Conservation (phyloP, 2,888 invertebrate species). For the Drosophila histrio region DNA sequence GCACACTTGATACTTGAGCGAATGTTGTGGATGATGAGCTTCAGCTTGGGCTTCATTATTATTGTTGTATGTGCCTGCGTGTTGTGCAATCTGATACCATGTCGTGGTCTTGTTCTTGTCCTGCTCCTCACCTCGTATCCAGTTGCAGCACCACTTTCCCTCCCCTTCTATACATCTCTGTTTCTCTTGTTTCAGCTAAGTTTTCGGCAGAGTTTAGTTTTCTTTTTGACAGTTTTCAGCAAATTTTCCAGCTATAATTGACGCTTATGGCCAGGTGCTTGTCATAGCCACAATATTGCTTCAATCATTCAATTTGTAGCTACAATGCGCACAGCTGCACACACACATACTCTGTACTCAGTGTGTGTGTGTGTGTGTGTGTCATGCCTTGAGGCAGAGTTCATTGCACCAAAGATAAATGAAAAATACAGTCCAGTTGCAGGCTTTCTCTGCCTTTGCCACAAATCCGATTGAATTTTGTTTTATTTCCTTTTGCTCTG, state of each 20-base stretch:
- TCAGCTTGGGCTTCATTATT: slow-evolving; percentile 59
- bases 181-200: not conserved
- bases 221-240: slow-evolving; percentile 28
- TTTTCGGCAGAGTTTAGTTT: slow-evolving; percentile 10
- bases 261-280: slow-evolving; percentile 58
- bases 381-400: slow-evolving; percentile 47
- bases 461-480: slow-evolving; percentile 75
- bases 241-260: slow-evolving; percentile 44
- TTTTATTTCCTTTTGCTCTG: slow-evolving; percentile 60
- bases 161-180: not conserved
- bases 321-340: slow-evolving; percentile 24
- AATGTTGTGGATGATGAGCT: slow-evolving; percentile 59
- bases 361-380: slow-evolving; percentile 13
- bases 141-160: slow-evolving; percentile 52
- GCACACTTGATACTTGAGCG: slow-evolving; percentile 60
- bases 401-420: slow-evolving; percentile 62
- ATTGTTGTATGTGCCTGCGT: slow-evolving; percentile 36
- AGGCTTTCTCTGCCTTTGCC: slow-evolving; percentile 25
- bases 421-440: slow-evolving; percentile 62
- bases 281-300: slow-evolving; percentile 35
- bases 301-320: slow-evolving; percentile 68
- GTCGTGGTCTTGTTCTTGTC: slow-evolving; percentile 50
- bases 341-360: slow-evolving; percentile 2
- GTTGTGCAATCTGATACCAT: slow-evolving; percentile 72
- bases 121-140: slow-evolving; percentile 55